Evolutionary conservation across 2,888 invertebrate species (phyloP).

Genomic region (Ophion slaviceki): DNA sequence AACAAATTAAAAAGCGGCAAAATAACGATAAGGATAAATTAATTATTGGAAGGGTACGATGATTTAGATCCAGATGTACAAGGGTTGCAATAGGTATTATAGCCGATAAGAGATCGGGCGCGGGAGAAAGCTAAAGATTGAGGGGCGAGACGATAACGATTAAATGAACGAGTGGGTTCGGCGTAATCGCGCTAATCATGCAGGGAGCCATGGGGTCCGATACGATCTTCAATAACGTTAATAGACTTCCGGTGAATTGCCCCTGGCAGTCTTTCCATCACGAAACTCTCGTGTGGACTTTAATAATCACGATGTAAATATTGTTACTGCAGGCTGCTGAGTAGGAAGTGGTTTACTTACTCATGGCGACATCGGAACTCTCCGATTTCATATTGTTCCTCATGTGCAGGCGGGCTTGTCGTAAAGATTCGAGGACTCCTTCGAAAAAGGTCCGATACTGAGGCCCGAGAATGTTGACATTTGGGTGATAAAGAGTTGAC

Average conservation of each 20-base stretch:
- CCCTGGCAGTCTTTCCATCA: not conserved
- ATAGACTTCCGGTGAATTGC: conserved; percentile 26
- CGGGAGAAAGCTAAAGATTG: not conserved
- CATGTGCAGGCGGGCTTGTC: not conserved
- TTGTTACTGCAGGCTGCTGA: not conserved
- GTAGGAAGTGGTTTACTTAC: conserved; percentile 7
- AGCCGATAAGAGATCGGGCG: not conserved
- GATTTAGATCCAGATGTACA: not conserved
- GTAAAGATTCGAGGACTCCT: conserved; percentile 5
- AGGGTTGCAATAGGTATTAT: not conserved
- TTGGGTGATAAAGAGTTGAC: conserved; percentile 12
- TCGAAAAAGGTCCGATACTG: not conserved
- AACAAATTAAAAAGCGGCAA: not conserved
- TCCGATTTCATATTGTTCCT: conserved; percentile 1
- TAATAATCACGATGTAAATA: not conserved
- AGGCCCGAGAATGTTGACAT: conserved; percentile 1
- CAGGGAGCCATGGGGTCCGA: conserved; percentile 29
- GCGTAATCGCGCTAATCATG: conserved; percentile 40
- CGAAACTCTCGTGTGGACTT: not conserved
- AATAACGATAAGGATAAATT: no score
- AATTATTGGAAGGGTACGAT: not conserved
- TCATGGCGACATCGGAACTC: conserved; percentile 14
- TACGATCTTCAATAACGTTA: conserved; percentile 31
- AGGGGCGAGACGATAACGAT: conserved; percentile 1
- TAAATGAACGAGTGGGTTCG: conserved; percentile 36